Base-by-base conservation (phyloP, 2,113 vertebrate genomes). In the Chaenogobius annularis region DNA sequence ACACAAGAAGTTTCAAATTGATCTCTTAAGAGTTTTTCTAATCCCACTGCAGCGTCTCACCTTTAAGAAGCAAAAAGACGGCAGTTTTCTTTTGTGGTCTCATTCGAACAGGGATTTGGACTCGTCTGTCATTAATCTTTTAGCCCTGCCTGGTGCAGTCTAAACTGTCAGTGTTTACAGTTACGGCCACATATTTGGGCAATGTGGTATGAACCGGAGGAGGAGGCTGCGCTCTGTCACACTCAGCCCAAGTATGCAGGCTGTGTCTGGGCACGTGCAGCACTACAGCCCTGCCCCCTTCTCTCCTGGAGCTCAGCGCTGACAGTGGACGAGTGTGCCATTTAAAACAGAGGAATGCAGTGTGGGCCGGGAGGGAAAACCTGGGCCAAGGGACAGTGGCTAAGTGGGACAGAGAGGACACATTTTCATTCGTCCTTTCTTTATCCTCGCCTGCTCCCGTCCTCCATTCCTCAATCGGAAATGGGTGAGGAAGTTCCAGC, bases 171-270 rank as follows among this genome's bases (percentile, higher is more conserved):
- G 10, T 58, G 55, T 58, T 54, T 54, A 35, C 23, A 35, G 12
- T 14, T 2, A 48, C 35, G 52, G 56, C 23, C 56, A 15, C 58
- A 61, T 61, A 61, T 35, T 35, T 61, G 58, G 13, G 58, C 23
- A 14, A 35, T 35, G 58, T 61, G 58, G 58, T 35, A 61, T 35
- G 58, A 35, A 26, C 55, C 55, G 14, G 55, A 26, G 11, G 55
- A 58, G 22, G 55, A 31, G 56, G 23, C 56, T 59, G 56, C 13
- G 15, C 22, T 59, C 22, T 59, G 56, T 59, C 56, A 61, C 58
- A 35, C 58, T 61, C 58, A 35, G 26, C 58, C 58, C 58, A 61
- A 61, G 26, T 61, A 61, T 61, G 58, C 26, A 61, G 58, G 58
- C 58, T 61, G 58, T 61, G 58, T 61, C 26, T 13, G 58, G 58